phyloP scores from a whole-genome alignment of 2,888 invertebrate species.

The Leptogaster cylindrica region DNA sequence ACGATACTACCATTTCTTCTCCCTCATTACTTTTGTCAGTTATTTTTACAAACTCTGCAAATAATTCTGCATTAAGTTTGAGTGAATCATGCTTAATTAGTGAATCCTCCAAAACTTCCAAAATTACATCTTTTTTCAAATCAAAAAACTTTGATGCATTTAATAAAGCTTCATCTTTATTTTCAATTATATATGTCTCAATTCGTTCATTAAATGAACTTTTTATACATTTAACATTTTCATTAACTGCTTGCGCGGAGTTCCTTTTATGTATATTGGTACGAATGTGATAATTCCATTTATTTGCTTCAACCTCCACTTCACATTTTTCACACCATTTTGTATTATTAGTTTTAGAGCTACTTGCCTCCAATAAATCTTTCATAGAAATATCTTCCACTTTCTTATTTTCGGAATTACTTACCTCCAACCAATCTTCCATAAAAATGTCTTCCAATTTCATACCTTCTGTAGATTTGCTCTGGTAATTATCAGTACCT shows the following conservation, averaged over 20 bases:
- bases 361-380: neutral
- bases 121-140: neutral
- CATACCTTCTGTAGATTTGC: too few species aligned
- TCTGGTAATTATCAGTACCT: too few species aligned
- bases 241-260: neutral
- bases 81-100: neutral
- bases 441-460: too few species aligned
- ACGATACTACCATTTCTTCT: neutral
- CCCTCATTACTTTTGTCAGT: neutral
- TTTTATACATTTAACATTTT: neutral
- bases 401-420: neutral
- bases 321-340: neutral
- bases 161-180: constrained; percentile 5
- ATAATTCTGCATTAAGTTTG: neutral
- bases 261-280: neutral
- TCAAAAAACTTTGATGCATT: neutral
- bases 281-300: constrained; percentile 2
- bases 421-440: too few species aligned
- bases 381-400: neutral
- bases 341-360: neutral
- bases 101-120: neutral
- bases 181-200: neutral
- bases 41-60: neutral
- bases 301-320: neutral
- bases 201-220: neutral